Conservation (phyloP, 2,797 vertebrate species). For the Megaceryle alcyon region DNA sequence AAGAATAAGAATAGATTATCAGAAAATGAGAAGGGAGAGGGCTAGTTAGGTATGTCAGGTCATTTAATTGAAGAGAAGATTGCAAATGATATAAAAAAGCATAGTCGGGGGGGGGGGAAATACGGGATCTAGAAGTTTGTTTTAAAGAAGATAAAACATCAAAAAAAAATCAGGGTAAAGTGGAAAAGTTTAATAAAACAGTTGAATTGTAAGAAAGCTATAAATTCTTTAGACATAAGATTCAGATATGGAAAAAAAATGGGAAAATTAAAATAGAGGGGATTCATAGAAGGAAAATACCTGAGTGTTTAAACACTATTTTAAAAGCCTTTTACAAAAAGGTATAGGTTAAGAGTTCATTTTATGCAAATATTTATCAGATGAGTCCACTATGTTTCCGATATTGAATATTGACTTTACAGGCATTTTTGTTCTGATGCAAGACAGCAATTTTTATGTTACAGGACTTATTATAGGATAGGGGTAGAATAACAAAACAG, state of each 20-base stretch:
- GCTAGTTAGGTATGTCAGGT: neutral
- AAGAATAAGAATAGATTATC: neutral
- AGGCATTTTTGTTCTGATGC: neutral
- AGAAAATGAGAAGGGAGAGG: neutral
- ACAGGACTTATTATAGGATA: neutral
- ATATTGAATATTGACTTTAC: neutral
- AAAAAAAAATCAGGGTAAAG: neutral
- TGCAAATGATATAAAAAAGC: neutral
- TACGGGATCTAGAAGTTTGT: neutral
- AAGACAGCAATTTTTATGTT: neutral
- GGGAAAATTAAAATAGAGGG: neutral
- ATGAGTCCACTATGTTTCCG: neutral
- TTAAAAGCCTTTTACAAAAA: neutral
- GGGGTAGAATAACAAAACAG: neutral
- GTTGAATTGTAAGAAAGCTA: conserved; percentile 1
- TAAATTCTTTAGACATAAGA: conserved; percentile 11
- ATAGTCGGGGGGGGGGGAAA: neutral
- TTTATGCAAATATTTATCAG: neutral
- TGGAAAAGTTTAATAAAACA: conserved; percentile 13
- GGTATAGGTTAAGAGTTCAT: neutral
- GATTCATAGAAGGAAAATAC: neutral
- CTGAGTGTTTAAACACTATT: neutral
- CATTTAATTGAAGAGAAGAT: neutral
- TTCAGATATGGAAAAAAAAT: neutral
- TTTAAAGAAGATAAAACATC: conserved; percentile 20